Percentiles rank a stretch among this genome's conserved stretches.
Evolutionary conservation across 2,797 vertebrate species (phyloP).

Genomic region (Cryptoprocta ferox): DNA sequence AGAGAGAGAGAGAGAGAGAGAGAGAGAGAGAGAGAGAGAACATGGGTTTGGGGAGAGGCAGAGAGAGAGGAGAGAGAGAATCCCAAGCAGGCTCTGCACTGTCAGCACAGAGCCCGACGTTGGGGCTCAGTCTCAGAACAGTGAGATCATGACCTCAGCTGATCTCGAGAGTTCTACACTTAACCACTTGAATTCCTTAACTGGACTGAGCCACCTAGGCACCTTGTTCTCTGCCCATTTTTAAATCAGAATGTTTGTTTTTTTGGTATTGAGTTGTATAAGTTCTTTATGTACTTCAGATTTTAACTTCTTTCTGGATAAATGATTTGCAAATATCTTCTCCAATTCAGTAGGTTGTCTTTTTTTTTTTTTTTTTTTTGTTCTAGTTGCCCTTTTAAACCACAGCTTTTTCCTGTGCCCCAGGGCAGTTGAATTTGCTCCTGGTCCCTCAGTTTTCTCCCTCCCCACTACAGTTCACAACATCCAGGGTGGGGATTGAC

Average conservation of each 20-base stretch:
- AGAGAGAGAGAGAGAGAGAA: too few species aligned
- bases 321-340: background rate
- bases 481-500: background rate
- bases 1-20: too few species aligned
- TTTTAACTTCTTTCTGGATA: background rate
- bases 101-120: too few species aligned
- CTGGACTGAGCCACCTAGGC: too few species aligned
- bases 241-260: background rate
- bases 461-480: background rate
- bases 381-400: background rate
- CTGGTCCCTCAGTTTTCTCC: background rate
- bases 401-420: background rate
- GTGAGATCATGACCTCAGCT: too few species aligned
- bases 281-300: background rate
- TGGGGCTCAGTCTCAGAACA: too few species aligned
- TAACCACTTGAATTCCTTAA: too few species aligned
- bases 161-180: too few species aligned
- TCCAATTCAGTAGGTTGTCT: background rate
- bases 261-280: background rate
- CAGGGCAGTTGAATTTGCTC: background rate
- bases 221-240: background rate
- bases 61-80: too few species aligned
- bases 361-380: background rate
- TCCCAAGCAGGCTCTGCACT: too few species aligned
- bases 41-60: too few species aligned